Percentiles rank a stretch among this genome's conserved stretches.
Conservation (phyloP, 2,113 vertebrate genomes). For the Addax nasomaculatus region DNA sequence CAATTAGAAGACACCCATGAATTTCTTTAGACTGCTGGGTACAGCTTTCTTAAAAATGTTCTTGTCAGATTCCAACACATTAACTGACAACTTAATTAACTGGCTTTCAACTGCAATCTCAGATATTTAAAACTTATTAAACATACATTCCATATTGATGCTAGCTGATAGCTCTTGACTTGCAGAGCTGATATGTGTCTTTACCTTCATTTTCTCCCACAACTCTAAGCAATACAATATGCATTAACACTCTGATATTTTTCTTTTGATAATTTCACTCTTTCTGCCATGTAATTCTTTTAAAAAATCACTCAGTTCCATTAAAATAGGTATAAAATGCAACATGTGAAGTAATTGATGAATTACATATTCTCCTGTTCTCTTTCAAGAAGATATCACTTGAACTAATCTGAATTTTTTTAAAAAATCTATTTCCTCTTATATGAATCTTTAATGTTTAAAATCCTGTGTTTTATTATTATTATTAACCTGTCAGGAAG, state of each 20-base stretch:
- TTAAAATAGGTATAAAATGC: conserved; percentile 75
- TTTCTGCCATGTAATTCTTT: conserved; percentile 73
- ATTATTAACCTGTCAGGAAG: conserved; percentile 69
- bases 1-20: conserved; percentile 91
- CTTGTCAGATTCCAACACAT: conserved; percentile 88
- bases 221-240: conserved; percentile 74
- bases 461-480: conserved; percentile 56
- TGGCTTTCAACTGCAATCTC: conserved; percentile 89
- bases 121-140: conserved; percentile 90
- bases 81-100: conserved; percentile 91
- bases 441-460: conserved; percentile 61
- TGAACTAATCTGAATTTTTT: conserved; percentile 63
- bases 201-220: conserved; percentile 74
- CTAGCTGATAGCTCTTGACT: conserved; percentile 81
- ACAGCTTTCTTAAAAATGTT: conserved; percentile 89
- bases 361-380: conserved; percentile 74
- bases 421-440: conserved; percentile 53
- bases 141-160: conserved; percentile 86
- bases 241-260: conserved; percentile 72
- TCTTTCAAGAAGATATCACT: conserved; percentile 74
- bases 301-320: conserved; percentile 71
- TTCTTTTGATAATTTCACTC: conserved; percentile 71
- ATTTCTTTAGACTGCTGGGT: conserved; percentile 88
- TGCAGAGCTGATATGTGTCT: conserved; percentile 75
- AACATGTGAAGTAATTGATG: conserved; percentile 69